Evolutionary conservation across 2,113 vertebrate genomes (phyloP).

Genomic region (Rhinoderma darwinii): DNA sequence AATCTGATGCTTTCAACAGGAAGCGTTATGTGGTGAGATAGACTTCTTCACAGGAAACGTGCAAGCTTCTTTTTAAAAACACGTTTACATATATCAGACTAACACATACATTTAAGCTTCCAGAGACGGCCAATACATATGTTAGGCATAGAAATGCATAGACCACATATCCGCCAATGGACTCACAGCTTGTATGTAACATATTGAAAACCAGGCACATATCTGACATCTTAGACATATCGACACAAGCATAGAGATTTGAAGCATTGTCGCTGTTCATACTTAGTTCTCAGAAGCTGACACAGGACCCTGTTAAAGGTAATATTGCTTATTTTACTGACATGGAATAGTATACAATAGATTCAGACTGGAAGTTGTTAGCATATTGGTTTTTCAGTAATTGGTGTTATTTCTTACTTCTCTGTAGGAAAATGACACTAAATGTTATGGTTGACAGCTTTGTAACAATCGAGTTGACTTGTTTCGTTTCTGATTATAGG

Average conservation of each 20-base stretch:
- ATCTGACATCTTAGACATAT: too few species aligned
- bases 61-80: not conserved
- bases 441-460: too few species aligned
- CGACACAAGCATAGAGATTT: too few species aligned
- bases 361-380: too few species aligned
- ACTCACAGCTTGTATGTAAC: not conserved
- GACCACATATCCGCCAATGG: not conserved
- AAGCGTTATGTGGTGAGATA: conserved; percentile 32
- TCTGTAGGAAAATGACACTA: too few species aligned
- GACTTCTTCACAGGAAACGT: conserved; percentile 11
- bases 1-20: conserved; percentile 44
- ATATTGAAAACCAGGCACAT: not conserved
- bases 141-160: not conserved
- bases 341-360: too few species aligned
- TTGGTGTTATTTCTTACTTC: too few species aligned
- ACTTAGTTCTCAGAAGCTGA: not conserved
- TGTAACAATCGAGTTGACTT: too few species aligned
- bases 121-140: not conserved
- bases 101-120: not conserved
- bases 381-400: too few species aligned
- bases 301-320: not conserved
- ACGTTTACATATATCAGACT: not conserved
- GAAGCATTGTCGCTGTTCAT: too few species aligned
- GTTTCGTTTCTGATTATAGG: too few species aligned
- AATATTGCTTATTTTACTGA: not conserved